A percentile compares a stretch with the other conserved stretches of the same genome.
Conservation (phyloP, 2,797 vertebrate species). For the Phataginus tetradactyla region DNA sequence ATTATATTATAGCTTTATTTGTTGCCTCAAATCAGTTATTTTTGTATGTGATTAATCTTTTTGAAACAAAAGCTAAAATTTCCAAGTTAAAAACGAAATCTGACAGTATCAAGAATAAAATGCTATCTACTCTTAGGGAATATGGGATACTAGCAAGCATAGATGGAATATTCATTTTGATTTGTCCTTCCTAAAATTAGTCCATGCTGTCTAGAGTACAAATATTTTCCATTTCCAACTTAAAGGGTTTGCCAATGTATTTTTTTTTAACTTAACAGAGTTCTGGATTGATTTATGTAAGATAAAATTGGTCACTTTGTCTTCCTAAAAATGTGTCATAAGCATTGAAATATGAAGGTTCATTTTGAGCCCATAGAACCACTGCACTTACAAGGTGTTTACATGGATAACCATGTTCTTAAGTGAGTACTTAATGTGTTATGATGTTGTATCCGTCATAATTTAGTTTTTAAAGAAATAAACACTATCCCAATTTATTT, state of each 20-base stretch:
- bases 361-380: not conserved
- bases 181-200: conserved; percentile 5
- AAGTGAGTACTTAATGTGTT: not conserved
- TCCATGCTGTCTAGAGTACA: not conserved
- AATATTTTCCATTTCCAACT: not conserved
- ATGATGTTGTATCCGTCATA: not conserved
- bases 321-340: not conserved
- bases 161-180: conserved; percentile 24
- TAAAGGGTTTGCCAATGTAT: not conserved
- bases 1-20: not conserved
- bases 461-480: not conserved
- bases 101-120: not conserved
- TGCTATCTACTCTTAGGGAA: not conserved
- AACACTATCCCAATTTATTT: not conserved
- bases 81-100: conserved; percentile 4
- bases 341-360: not conserved
- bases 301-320: conserved; percentile 24
- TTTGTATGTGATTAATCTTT: not conserved
- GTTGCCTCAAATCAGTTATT: not conserved
- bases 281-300: conserved; percentile 1
- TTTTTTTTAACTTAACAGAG: not conserved
- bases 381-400: not conserved
- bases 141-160: not conserved
- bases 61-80: not conserved
- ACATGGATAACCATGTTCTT: not conserved